Conservation (phyloP, 2,888 invertebrate genomes). For the Coenonympha arcania region DNA sequence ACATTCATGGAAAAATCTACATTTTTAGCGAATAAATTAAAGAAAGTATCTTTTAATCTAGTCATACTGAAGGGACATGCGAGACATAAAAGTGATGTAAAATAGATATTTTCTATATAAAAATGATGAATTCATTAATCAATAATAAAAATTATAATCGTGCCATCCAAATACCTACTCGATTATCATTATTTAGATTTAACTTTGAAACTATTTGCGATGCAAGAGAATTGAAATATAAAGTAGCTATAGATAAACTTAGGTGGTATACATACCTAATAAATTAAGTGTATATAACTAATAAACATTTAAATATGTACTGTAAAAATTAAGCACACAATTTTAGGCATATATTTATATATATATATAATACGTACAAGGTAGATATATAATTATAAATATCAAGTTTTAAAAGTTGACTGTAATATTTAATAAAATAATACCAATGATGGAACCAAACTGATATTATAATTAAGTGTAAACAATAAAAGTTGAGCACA, state of each 20-base stretch:
- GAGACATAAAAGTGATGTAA: conserved; percentile 67
- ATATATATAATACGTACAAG: too few relatives aligned
- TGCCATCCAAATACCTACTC: conserved; percentile 65
- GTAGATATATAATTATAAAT: neutral
- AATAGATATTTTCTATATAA: conserved; percentile 42
- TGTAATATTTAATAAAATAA: conserved; percentile 17
- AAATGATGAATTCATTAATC: conserved; percentile 24
- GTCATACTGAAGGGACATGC: conserved; percentile 37
- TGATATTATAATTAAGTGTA: conserved; percentile 38
- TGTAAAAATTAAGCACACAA: neutral
- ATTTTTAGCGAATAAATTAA: too few relatives aligned
- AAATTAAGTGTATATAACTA: conserved; percentile 30
- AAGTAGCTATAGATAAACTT: conserved; percentile 29
- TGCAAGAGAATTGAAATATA: conserved; percentile 73
- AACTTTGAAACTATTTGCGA: conserved; percentile 65
- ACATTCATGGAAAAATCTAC: too few relatives aligned
- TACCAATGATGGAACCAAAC: conserved; percentile 63
- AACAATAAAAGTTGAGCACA: neutral
- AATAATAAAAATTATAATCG: conserved; percentile 32
- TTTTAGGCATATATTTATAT: neutral
- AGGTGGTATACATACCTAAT: too few relatives aligned
- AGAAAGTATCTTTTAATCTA: conserved; percentile 16
- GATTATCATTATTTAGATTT: conserved; percentile 54
- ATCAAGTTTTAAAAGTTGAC: neutral
- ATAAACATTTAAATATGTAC: too few relatives aligned